These are phyloP conservation scores for Numenius phaeopus DNA, from an alignment of 2,797 vertebrate species.

Conservation along the genomic window DNA sequence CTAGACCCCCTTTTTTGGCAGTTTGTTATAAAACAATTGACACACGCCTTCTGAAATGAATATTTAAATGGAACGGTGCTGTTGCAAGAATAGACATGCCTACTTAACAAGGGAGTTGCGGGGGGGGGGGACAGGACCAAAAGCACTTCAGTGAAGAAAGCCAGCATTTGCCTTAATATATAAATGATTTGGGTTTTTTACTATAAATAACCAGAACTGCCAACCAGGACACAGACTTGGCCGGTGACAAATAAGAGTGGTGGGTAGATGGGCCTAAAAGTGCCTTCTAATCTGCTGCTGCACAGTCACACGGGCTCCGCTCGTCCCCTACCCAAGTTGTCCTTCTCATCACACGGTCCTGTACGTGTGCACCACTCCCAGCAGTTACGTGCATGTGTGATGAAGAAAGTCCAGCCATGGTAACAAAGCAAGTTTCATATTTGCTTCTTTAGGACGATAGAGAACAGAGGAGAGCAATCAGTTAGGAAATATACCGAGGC, in stretches of 20 bases:
- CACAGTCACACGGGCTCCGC: neutral
- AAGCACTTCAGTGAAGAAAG: neutral
- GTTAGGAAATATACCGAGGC: constrained; percentile 4
- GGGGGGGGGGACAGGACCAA: accelerated
- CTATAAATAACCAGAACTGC: neutral
- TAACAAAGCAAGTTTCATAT: constrained; percentile 7
- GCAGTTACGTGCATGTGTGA: neutral
- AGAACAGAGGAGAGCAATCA: neutral
- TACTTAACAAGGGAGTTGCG: neutral
- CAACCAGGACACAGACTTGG: neutral
- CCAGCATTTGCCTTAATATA: neutral
- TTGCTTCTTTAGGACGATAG: neutral
- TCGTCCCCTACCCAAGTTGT: neutral
- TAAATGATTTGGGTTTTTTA: neutral
- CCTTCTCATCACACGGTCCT: neutral
- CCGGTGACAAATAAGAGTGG: neutral
- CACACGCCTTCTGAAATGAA: neutral
- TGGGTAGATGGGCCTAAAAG: neutral
- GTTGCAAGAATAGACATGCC: neutral
- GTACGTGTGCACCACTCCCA: neutral
- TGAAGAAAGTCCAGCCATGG: constrained; percentile 9
- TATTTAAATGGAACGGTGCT: neutral
- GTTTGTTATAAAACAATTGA: neutral
- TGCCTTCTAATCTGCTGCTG: neutral
- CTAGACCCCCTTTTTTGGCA: neutral